These are phyloP conservation scores for Zapornia atra DNA, from an alignment of 2,113 vertebrate species.

Conservation along the genomic window DNA sequence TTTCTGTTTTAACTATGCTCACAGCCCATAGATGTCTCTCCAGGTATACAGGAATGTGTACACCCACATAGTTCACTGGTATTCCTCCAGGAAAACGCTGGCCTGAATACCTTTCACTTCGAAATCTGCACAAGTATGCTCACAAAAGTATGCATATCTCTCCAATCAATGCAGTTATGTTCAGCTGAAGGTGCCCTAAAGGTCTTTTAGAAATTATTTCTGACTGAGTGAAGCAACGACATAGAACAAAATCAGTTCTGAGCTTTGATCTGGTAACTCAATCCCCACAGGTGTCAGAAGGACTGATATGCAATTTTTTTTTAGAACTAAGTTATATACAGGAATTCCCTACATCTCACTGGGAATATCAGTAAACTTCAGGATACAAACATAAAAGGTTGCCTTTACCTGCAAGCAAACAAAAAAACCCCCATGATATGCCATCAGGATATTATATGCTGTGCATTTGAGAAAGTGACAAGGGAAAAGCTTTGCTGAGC, in stretches of 20 bases:
- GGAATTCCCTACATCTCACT: background rate
- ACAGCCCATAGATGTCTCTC: background rate
- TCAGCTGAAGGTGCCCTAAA: slow-evolving; percentile 22
- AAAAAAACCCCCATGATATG: background rate
- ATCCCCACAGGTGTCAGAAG: slow-evolving; percentile 23
- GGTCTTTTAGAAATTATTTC: slow-evolving; percentile 31
- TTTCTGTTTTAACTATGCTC: background rate
- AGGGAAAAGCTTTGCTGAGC: background rate
- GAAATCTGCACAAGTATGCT: slow-evolving; percentile 27
- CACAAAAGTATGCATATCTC: slow-evolving; percentile 22
- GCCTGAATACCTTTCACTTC: slow-evolving; percentile 24
- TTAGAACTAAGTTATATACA: background rate
- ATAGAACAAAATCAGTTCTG: slow-evolving; percentile 1
- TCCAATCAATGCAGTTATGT: background rate
- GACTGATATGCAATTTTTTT: background rate
- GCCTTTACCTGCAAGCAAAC: background rate
- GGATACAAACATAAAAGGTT: background rate
- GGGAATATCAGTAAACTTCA: background rate
- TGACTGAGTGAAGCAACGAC: slow-evolving; percentile 9
- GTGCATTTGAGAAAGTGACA: background rate
- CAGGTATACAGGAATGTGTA: background rate
- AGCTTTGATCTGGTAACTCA: slow-evolving; percentile 28
- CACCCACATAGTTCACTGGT: background rate
- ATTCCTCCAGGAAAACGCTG: slow-evolving; percentile 1
- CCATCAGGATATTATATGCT: background rate